Evolutionary conservation across 2,797 vertebrate genomes (phyloP).

Genomic region (Chrosomus eos): DNA sequence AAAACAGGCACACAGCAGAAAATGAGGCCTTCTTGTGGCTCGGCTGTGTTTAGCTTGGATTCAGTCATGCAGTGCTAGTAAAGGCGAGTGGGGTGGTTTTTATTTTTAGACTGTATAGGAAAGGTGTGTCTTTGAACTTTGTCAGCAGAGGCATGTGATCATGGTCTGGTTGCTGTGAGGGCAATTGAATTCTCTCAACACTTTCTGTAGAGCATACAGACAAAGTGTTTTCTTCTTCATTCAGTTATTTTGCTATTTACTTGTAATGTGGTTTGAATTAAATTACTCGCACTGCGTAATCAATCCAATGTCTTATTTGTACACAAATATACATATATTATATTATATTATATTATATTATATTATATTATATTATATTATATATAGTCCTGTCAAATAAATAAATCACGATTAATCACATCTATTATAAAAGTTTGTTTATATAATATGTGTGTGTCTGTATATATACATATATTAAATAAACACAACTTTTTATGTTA

Average conservation of each 20-base stretch:
- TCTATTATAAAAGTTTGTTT: too few species aligned
- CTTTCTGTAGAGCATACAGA: not conserved
- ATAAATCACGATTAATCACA: too few species aligned
- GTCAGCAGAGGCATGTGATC: slow-evolving; percentile 62
- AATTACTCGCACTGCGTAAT: not conserved
- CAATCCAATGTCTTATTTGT: not conserved
- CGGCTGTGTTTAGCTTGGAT: slow-evolving; percentile 58
- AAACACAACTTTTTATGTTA: too few species aligned
- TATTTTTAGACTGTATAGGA: slow-evolving; percentile 69
- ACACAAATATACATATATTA: not conserved
- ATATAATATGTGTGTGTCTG: too few species aligned
- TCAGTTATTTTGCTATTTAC: not conserved
- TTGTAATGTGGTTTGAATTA: not conserved
- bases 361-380: not conserved
- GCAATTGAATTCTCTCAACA: slow-evolving; percentile 49
- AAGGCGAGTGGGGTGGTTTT: slow-evolving; percentile 54
- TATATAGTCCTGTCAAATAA: not conserved
- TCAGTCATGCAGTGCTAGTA: slow-evolving; percentile 53
- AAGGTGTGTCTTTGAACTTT: slow-evolving; percentile 72
- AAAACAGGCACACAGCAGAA: slow-evolving; percentile 52
- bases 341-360: not conserved
- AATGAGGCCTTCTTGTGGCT: slow-evolving; percentile 53
- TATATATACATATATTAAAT: too few species aligned
- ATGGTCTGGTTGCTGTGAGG: slow-evolving; percentile 52
- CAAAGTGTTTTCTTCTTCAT: not conserved